Evolutionary conservation across 2,797 vertebrate genomes (phyloP).

Genomic region (Xerus rutilus): DNA sequence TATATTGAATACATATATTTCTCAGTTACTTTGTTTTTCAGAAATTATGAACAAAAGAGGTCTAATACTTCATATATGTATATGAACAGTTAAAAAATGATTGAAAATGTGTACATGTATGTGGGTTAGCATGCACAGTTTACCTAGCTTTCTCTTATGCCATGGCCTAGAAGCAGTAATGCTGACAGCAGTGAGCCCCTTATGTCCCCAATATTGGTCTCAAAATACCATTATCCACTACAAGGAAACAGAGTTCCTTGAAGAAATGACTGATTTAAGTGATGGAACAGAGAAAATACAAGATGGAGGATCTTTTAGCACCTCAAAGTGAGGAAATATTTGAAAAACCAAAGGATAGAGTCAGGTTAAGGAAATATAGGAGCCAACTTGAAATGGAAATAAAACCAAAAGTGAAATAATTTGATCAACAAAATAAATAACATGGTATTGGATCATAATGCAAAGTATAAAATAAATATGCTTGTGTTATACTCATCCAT

Average conservation of each 20-base stretch:
- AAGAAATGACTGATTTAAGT: not conserved
- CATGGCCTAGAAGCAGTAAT: not conserved
- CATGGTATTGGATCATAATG: not conserved
- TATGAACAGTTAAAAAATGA: not conserved
- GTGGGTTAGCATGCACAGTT: not conserved
- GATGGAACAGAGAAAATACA: not conserved
- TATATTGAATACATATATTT: no score
- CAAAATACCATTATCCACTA: not conserved
- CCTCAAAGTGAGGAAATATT: not conserved
- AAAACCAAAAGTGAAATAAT: not conserved
- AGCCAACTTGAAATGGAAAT: not conserved
- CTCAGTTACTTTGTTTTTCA: no score
- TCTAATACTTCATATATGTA: not conserved
- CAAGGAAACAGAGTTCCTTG: not conserved
- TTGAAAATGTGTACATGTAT: no score
- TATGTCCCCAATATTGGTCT: not conserved
- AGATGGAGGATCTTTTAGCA: not conserved
- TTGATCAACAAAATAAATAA: not conserved
- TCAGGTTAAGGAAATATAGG: not conserved
- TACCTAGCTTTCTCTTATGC: not conserved
- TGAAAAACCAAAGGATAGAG: not conserved
- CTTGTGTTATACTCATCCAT: not conserved
- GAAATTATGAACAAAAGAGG: no score
- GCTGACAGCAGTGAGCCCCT: not conserved
- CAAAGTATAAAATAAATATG: not conserved